These are phyloP conservation scores for Pandion haliaetus DNA, from an alignment of 2,113 vertebrate genomes.

Conservation along the genomic window DNA sequence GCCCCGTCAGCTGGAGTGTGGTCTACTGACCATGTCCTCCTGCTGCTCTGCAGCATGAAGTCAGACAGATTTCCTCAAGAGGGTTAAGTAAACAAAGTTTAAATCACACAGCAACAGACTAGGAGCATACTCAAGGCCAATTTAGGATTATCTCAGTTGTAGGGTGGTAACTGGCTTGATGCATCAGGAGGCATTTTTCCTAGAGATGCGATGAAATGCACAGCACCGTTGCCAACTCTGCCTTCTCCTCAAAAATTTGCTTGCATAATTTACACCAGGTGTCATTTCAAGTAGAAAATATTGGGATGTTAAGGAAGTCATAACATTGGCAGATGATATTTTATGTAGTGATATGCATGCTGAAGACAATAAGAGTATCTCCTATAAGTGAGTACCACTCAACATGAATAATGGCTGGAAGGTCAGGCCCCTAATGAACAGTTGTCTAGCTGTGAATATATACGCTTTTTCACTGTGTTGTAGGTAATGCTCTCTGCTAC, in stretches of 20 bases:
- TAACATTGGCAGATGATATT: slow-evolving; percentile 40
- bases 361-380: slow-evolving; percentile 37
- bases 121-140: not conserved
- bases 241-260: not conserved
- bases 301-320: slow-evolving; percentile 33
- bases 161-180: not conserved
- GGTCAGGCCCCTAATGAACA: slow-evolving; percentile 55
- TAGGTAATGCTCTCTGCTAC: slow-evolving; percentile 2
- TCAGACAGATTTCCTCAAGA: not conserved
- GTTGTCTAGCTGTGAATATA: slow-evolving; percentile 41
- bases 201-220: not conserved
- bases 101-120: not conserved
- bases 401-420: slow-evolving; percentile 42
- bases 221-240: not conserved
- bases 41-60: not conserved
- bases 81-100: not conserved
- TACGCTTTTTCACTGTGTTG: slow-evolving; percentile 18
- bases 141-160: not conserved
- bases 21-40: not conserved
- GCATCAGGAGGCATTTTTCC: not conserved
- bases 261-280: slow-evolving; percentile 24
- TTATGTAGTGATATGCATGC: not conserved
- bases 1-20: not conserved
- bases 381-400: slow-evolving; percentile 13
- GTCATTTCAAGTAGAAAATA: slow-evolving; percentile 36